A percentile compares a stretch with the other conserved stretches of the same genome.
These are phyloP conservation scores for Dryas iulia DNA, from an alignment of 1,140 invertebrate species.

Conservation along the genomic window DNA sequence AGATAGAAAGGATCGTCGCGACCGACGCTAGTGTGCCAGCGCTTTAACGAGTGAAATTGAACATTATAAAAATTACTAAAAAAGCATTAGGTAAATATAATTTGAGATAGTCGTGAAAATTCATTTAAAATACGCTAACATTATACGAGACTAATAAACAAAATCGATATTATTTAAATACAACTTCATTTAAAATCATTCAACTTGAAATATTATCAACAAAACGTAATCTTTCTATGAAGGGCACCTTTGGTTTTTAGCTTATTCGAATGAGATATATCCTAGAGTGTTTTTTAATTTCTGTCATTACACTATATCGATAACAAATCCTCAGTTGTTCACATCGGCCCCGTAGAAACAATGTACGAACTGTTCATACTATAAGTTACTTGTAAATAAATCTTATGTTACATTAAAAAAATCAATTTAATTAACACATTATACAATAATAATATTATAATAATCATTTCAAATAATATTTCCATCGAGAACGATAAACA, in stretches of 20 bases:
- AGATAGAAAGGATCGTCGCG: conserved; percentile 66
- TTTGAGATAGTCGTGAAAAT: conserved; percentile 78
- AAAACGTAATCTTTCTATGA: conserved; percentile 81
- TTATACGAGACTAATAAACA: conserved; percentile 77
- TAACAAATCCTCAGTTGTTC: conserved; percentile 72
- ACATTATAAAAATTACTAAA: conserved; percentile 78
- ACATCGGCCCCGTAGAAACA: conserved; percentile 70
- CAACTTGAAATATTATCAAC: conserved; percentile 80
- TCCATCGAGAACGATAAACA: conserved; percentile 67
- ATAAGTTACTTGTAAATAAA: conserved; percentile 79
- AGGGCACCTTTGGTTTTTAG: conserved; percentile 82
- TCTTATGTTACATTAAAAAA: conserved; percentile 75
- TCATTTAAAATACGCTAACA: conserved; percentile 77
- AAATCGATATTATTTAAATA: conserved; percentile 77
- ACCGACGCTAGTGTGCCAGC: conserved; percentile 78
- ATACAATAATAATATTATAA: conserved; percentile 52
- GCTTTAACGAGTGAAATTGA: conserved; percentile 78
- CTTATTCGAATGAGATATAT: conserved; percentile 80
- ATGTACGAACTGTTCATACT: conserved; percentile 59
- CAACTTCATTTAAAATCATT: conserved; percentile 78
- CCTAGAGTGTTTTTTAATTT: conserved; percentile 77
- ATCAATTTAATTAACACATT: conserved; percentile 65
- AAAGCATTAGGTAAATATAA: conserved; percentile 80
- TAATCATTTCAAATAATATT: conserved; percentile 68
- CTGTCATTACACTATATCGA: conserved; percentile 71